A percentile compares a stretch with the other conserved stretches of the same genome.
phyloP scores from a whole-genome alignment of 1,140 invertebrate species.

The Heliconius himera region DNA sequence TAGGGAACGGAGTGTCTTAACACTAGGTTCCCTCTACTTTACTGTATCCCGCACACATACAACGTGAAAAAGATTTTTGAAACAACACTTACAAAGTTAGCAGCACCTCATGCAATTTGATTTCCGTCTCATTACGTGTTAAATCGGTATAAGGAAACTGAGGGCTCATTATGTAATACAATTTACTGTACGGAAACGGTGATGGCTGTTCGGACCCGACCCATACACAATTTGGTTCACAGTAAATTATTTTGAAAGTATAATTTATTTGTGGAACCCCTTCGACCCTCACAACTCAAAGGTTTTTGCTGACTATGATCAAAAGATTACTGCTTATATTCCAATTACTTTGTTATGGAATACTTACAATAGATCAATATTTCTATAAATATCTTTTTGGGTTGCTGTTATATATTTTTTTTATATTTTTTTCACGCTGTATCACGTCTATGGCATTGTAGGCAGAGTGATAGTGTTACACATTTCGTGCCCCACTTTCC shows the following conservation, averaged over 20 bases:
- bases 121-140: slow-evolving; percentile 35
- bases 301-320: slow-evolving; percentile 56
- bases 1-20: too few species aligned
- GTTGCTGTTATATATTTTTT: not conserved
- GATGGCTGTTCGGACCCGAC: slow-evolving; percentile 43
- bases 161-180: slow-evolving; percentile 43
- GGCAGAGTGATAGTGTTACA: too few species aligned
- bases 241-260: slow-evolving; percentile 63
- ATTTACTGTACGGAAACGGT: slow-evolving; percentile 39
- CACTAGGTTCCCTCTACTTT: too few species aligned
- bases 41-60: not conserved
- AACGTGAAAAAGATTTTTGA: too few species aligned
- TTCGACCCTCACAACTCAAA: slow-evolving; percentile 68
- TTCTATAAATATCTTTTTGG: not conserved
- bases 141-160: slow-evolving; percentile 36
- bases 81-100: not conserved
- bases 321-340: slow-evolving; percentile 43
- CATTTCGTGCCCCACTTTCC: too few species aligned
- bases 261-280: slow-evolving; percentile 73
- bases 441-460: too few species aligned
- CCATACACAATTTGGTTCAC: slow-evolving; percentile 41
- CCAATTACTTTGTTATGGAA: slow-evolving; percentile 25
- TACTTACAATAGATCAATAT: slow-evolving; percentile 13
- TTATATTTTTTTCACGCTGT: too few species aligned
- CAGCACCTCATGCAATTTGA: slow-evolving; percentile 15